phyloP scores from a whole-genome alignment of 2,888 invertebrate species.

The Pemphredon lugubris region DNA sequence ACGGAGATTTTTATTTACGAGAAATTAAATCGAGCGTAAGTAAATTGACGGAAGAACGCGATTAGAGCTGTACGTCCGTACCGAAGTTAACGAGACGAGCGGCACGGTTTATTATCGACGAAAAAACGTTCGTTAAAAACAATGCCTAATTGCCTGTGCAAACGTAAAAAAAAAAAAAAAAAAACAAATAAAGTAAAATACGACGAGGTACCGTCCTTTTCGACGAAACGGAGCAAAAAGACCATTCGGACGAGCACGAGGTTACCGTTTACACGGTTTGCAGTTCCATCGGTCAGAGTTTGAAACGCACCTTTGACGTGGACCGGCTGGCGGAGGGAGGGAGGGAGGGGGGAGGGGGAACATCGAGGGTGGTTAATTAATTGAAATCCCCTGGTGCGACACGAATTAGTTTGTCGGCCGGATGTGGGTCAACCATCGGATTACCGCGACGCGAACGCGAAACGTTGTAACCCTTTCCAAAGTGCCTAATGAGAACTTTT shows the following conservation, averaged over 20 bases:
- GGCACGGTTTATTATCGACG: too few relatives aligned
- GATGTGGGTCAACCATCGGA: conserved; percentile 25
- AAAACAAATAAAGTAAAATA: conserved; percentile 9
- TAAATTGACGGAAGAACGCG: not conserved
- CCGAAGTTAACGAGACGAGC: too few relatives aligned
- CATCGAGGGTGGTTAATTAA: conserved; percentile 41
- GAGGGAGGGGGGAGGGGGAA: conserved; percentile 1
- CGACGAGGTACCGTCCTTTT: too few relatives aligned
- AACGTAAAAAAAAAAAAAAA: too few relatives aligned
- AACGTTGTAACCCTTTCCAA: conserved; percentile 1
- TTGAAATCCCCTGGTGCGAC: conserved; percentile 42
- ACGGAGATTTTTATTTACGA: not conserved
- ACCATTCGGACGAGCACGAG: conserved; percentile 8
- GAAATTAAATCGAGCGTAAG: not conserved
- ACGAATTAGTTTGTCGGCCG: conserved; percentile 28
- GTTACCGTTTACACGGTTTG: conserved; percentile 21
- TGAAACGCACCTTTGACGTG: conserved; percentile 21
- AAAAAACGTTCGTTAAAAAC: too few relatives aligned
- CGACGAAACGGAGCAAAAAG: too few relatives aligned
- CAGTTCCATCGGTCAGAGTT: conserved; percentile 24
- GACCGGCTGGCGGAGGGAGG: not conserved
- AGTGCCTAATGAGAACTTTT: conserved; percentile 1
- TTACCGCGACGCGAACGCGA: conserved; percentile 8
- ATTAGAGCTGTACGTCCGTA: not conserved
- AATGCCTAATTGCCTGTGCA: too few relatives aligned